These are phyloP conservation scores for Empidonax alnorum DNA, from an alignment of 2,113 vertebrate genomes.

Conservation along the genomic window DNA sequence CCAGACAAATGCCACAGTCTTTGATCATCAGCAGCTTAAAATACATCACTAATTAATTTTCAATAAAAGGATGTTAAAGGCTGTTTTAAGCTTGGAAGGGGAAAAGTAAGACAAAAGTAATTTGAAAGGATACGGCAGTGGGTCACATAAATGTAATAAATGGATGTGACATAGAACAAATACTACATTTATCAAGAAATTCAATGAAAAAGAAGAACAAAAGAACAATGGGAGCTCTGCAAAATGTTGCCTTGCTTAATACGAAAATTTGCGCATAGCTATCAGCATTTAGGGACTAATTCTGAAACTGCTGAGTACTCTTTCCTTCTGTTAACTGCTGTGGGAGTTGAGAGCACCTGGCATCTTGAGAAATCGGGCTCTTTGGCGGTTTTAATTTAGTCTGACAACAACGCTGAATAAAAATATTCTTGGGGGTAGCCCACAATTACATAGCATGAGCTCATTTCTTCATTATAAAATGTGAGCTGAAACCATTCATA, in stretches of 20 bases:
- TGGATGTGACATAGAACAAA: background rate
- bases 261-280: background rate
- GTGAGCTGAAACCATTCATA: constrained; percentile 62
- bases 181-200: background rate
- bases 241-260: background rate
- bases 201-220: background rate
- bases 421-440: constrained; percentile 65
- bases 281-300: constrained; percentile 1
- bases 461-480: constrained; percentile 68
- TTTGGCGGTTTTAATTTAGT: constrained; percentile 53
- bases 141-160: background rate
- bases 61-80: background rate
- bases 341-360: constrained; percentile 31
- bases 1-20: background rate
- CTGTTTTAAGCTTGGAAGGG: background rate
- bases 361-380: constrained; percentile 43
- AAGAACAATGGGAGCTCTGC: background rate
- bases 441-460: constrained; percentile 60
- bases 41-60: background rate
- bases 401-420: constrained; percentile 53
- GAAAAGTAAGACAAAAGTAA: background rate
- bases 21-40: background rate
- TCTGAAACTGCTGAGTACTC: constrained; percentile 38
- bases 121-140: background rate
- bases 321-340: constrained; percentile 11